Evolutionary conservation across 1,140 invertebrate genomes (phyloP).

Genomic region (Vanessa atalanta): DNA sequence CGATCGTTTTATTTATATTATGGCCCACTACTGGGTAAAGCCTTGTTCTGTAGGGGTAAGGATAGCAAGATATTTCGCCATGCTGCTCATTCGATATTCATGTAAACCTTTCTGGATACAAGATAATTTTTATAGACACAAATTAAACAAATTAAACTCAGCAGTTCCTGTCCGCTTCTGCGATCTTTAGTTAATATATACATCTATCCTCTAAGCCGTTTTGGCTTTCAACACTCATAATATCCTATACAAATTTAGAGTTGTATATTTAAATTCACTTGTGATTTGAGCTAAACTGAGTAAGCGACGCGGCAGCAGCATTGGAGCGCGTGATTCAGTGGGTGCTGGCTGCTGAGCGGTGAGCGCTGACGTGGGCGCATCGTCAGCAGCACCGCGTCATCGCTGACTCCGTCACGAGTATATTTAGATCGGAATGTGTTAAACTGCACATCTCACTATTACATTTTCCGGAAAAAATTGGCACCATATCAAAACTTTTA

Average conservation of each 20-base stretch:
- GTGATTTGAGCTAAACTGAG: background rate
- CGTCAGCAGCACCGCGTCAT: conserved; percentile 62
- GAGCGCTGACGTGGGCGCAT: conserved; percentile 48
- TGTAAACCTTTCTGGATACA: too few species aligned
- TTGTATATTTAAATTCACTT: background rate
- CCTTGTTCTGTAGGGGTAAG: too few species aligned
- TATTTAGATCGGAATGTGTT: conserved; percentile 74
- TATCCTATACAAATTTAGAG: background rate
- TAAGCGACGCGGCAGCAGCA: conserved; percentile 7
- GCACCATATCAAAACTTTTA: conserved; percentile 44
- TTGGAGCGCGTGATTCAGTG: conserved; percentile 53
- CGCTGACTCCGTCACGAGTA: conserved; percentile 62
- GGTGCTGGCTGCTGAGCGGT: conserved; percentile 26
- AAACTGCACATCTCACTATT: conserved; percentile 59
- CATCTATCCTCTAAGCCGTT: too few species aligned
- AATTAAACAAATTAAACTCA: too few species aligned
- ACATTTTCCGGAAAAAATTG: conserved; percentile 66
- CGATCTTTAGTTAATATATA: too few species aligned
- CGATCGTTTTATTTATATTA: too few species aligned
- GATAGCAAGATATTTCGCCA: too few species aligned
- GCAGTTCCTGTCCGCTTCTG: too few species aligned
- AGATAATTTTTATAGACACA: too few species aligned
- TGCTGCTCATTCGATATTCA: too few species aligned
- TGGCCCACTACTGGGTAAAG: too few species aligned
- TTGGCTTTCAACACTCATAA: too few species aligned